phyloP scores from a whole-genome alignment of 2,113 vertebrate genomes.

The Rhynchomys soricoides region DNA sequence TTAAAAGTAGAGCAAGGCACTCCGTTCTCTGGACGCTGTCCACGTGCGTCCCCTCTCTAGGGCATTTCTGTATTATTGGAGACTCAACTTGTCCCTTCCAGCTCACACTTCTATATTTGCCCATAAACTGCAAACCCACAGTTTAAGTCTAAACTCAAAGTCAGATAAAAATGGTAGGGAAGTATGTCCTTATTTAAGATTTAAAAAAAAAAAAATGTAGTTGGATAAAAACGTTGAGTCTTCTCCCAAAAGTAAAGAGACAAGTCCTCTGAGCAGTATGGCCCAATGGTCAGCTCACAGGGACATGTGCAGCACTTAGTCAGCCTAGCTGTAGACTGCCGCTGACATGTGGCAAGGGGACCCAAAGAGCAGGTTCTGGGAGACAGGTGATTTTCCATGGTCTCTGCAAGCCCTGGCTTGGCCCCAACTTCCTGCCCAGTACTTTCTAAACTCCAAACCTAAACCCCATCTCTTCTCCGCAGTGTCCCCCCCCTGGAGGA shows the following conservation, averaged over 20 bases:
- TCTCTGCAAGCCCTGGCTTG: conserved; percentile 21
- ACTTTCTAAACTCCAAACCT: conserved; percentile 53
- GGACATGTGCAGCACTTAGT: conserved; percentile 38
- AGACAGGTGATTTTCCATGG: conserved; percentile 78
- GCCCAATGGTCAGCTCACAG: not conserved
- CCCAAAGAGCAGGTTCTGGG: conserved; percentile 67
- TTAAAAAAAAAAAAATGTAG: too few relatives aligned
- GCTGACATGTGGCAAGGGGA: conserved; percentile 55
- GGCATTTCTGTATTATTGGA: not conserved
- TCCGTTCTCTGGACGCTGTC: not conserved
- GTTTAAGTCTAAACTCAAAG: conserved; percentile 31
- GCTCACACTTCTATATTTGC: conserved; percentile 17
- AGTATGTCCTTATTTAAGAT: not conserved
- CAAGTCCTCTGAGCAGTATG: conserved; percentile 46
- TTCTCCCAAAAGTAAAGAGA: not conserved
- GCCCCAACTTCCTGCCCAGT: conserved; percentile 45
- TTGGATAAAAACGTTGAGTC: not conserved
- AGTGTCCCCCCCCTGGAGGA: conserved; percentile 30
- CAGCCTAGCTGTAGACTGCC: conserved; percentile 64
- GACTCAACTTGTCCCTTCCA: not conserved
- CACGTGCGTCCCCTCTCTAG: not conserved
- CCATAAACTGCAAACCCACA: not conserved
- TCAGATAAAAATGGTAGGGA: conserved; percentile 3
- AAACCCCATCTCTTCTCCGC: conserved; percentile 43
- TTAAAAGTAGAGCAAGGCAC: not conserved